Percentiles rank a stretch among this genome's conserved stretches.
Evolutionary conservation across 64 coral and sea anemone species (phyloP).

Genomic region (Platygyra sinensis): DNA sequence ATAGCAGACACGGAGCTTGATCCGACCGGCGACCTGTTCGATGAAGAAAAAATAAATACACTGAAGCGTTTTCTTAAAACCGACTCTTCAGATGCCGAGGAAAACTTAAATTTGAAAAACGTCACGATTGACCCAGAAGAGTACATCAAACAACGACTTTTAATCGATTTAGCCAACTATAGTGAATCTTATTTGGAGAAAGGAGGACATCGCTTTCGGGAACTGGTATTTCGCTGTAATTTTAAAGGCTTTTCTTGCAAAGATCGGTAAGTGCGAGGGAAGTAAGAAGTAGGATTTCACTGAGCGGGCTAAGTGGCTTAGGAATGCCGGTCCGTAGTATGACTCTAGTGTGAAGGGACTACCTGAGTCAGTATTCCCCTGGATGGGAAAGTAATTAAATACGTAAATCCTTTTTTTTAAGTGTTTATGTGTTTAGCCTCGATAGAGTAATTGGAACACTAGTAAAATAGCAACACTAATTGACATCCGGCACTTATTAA

Average conservation of each 20-base stretch:
- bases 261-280: slow-evolving; percentile 15
- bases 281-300: too few species aligned
- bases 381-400: too few species aligned
- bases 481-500: too few species aligned
- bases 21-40: not conserved
- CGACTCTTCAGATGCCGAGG: slow-evolving; percentile 1
- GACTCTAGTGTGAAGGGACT: too few species aligned
- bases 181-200: not conserved
- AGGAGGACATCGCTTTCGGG: slow-evolving; percentile 37
- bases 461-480: too few species aligned
- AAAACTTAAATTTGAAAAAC: not conserved
- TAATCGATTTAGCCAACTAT: not conserved
- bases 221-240: slow-evolving; percentile 50
- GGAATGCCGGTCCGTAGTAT: not conserved
- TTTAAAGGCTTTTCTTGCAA: slow-evolving; percentile 50
- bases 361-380: too few species aligned
- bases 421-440: too few species aligned
- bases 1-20: not conserved
- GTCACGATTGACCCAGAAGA: slow-evolving; percentile 33
- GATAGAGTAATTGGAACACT: too few species aligned
- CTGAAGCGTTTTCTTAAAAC: not conserved
- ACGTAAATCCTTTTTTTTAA: too few species aligned
- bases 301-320: not conserved
- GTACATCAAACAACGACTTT: not conserved
- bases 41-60: not conserved